phyloP scores from a whole-genome alignment of 1,140 invertebrate species.

The Meloidogyne exigua region DNA sequence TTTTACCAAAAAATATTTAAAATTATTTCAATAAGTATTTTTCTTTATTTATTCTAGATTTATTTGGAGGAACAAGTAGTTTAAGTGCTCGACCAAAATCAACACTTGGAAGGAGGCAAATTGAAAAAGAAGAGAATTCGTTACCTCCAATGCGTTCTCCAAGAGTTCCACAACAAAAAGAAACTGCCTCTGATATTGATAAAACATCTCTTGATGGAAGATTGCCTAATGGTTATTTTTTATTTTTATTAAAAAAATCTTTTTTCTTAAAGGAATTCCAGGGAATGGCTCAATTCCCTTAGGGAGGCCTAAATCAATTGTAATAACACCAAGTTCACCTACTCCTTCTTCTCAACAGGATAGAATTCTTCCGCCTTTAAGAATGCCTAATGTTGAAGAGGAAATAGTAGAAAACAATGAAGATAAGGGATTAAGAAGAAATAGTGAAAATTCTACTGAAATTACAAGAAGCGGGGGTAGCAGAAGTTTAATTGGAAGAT shows the following conservation, averaged over 20 bases:
- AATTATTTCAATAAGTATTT: background rate
- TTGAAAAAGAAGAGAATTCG: slow-evolving; percentile 26
- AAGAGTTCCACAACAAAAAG: slow-evolving; percentile 2
- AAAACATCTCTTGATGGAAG: background rate
- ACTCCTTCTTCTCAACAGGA: background rate
- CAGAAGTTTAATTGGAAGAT: slow-evolving; percentile 1
- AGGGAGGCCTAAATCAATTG: slow-evolving; percentile 8
- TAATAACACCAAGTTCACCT: slow-evolving; percentile 12
- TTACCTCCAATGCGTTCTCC: slow-evolving; percentile 18
- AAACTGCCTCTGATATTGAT: background rate
- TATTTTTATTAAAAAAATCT: background rate
- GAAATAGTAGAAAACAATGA: background rate
- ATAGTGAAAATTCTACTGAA: background rate
- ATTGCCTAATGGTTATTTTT: slow-evolving; percentile 14
- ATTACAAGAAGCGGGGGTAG: background rate
- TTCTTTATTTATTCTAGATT: no score
- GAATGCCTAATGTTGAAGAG: slow-evolving; percentile 1
- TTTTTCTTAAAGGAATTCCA: slow-evolving; percentile 10
- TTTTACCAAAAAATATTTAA: no score
- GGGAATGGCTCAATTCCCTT: slow-evolving; percentile 22
- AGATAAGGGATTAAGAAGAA: background rate
- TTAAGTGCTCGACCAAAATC: slow-evolving; percentile 15
- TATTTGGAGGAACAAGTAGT: slow-evolving; percentile 5
- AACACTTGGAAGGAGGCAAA: background rate
- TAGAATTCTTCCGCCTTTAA: background rate